Evolutionary conservation across 2,888 invertebrate genomes (phyloP), one percentile per base, ranked within the genome.

Genomic region (Acronicta aceris): DNA sequence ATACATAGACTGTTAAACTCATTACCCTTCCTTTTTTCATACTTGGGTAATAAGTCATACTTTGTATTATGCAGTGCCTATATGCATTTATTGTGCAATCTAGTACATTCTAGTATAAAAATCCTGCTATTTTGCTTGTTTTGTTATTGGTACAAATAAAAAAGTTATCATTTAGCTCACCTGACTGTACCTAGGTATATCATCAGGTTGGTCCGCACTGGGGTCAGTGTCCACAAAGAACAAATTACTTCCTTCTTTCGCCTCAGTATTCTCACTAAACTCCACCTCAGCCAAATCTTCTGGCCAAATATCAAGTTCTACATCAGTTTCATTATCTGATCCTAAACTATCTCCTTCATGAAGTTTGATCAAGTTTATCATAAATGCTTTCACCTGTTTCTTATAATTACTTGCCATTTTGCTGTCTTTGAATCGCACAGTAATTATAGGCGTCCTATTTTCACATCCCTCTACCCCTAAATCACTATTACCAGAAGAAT

Each of bases 191-290:
- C 81, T 85, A 13, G 94, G 94, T 64, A 93, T 71, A 36, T 89
- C 86, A 65, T 67, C 65, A 48, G 74, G 60, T 21, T 67, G 74
- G 45, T 86, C 77, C 21, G 72, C 76, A 66, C 85, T 81, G 5
- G 93, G 93, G 42, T 85, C 90, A 7, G 92, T 93, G 56, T 94
- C 93, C 51, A 93, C 84, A 86, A 94, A 94, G 78, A 94, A 94
- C 53, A 92, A 82, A 57, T 71, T 87, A 73, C 91, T 79, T 25
- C 81, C 78, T 40, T 78, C 61, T 16, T 71, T 65, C 6, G 63
- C 55, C 21, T 76, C 68, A 10, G 77, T 8, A 0, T 40, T 60
- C 13, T 49, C 41, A 43, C 13, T 21, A 17, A 56, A 40, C 15
- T 43, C 66, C 2, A 78, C 76, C 12, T 83, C 82, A 53, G 53